A percentile compares a stretch with the other conserved stretches of the same genome.
phyloP scores from a whole-genome alignment of 2,113 vertebrate species.

The Aythya baeri region DNA sequence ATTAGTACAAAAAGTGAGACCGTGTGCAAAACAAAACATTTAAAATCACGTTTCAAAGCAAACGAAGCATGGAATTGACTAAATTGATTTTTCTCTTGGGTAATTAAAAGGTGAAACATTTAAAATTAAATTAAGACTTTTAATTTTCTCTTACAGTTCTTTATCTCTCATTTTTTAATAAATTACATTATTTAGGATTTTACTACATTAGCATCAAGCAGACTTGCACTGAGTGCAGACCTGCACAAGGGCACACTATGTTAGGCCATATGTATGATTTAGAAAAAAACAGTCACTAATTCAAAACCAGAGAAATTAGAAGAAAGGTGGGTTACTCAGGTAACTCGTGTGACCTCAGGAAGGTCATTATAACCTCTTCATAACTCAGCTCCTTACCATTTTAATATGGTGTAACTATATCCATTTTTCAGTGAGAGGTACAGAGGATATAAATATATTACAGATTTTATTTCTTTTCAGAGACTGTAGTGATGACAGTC shows the following conservation, averaged over 20 bases:
- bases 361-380: neutral
- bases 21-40: neutral
- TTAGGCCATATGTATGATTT: neutral
- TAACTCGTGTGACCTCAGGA: neutral
- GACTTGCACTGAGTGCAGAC: neutral
- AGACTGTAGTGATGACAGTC: neutral
- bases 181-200: neutral
- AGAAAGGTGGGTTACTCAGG: neutral
- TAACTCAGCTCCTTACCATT: neutral
- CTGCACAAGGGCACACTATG: neutral
- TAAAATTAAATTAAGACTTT: neutral
- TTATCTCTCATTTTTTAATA: neutral
- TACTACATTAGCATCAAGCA: accelerated
- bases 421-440: neutral
- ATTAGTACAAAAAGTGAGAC: neutral
- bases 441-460: neutral
- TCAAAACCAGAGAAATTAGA: neutral
- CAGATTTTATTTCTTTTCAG: neutral
- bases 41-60: neutral
- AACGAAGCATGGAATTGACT: neutral
- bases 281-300: neutral
- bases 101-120: constrained; percentile 1
- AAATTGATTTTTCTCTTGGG: constrained; percentile 30
- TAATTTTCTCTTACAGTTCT: neutral
- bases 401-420: neutral